Evolutionary conservation across 2,888 invertebrate species (phyloP).

Genomic region (Noctua janthina): DNA sequence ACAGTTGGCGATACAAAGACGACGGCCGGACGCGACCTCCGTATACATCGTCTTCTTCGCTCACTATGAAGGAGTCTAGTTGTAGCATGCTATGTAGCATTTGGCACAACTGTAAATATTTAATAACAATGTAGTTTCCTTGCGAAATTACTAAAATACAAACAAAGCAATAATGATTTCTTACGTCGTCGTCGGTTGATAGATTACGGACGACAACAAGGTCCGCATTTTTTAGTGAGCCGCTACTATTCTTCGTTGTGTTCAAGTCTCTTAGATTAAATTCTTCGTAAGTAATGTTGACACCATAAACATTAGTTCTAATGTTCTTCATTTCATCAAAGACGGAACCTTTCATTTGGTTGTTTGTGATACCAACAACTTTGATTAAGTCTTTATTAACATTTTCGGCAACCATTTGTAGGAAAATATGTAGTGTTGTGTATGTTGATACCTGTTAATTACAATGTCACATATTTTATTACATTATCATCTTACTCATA

Average conservation of each 20-base stretch:
- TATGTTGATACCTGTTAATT: constrained; percentile 55
- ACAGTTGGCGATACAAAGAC: constrained; percentile 44
- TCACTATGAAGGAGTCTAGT: constrained; percentile 51
- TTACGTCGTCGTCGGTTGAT: constrained; percentile 50
- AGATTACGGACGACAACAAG: constrained; percentile 61
- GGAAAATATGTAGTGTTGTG: constrained; percentile 55
- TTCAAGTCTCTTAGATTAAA: constrained; percentile 16
- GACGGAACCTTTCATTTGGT: constrained; percentile 35
- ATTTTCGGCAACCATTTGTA: constrained; percentile 73
- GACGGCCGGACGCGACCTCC: constrained; percentile 38
- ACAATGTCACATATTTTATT: not conserved
- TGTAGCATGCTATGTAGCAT: constrained; percentile 47
- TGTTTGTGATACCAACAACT: constrained; percentile 16
- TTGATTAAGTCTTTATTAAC: constrained; percentile 53
- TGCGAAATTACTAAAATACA: not conserved
- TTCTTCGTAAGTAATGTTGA: constrained; percentile 17
- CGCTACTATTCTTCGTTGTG: constrained; percentile 9
- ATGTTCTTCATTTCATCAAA: constrained; percentile 36
- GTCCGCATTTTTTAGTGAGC: constrained; percentile 51
- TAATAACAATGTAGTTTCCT: not conserved
- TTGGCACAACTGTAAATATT: constrained; percentile 42
- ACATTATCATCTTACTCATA: not conserved
- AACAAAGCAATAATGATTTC: too few species aligned
- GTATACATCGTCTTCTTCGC: constrained; percentile 48
- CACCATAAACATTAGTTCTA: too few species aligned